These are phyloP conservation scores for Andrena haemorrhoa DNA, from an alignment of 2,888 invertebrate genomes.

Conservation along the genomic window DNA sequence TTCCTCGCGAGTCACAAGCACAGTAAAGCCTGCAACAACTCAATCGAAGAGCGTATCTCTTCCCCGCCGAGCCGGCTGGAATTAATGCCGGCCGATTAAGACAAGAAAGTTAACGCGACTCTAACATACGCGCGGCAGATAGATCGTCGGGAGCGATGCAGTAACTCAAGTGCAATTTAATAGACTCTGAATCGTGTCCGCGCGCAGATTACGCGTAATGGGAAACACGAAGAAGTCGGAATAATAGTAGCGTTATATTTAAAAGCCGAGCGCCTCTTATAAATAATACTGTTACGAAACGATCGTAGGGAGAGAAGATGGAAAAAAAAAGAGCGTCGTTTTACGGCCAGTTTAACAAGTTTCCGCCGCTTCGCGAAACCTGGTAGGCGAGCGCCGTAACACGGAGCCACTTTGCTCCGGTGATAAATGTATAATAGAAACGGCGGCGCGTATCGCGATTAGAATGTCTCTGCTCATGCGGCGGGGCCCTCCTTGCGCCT, in stretches of 20 bases:
- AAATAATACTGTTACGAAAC: constrained; percentile 28
- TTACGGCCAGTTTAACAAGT: constrained; percentile 22
- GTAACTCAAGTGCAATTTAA: neutral
- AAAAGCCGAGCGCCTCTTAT: constrained; percentile 14
- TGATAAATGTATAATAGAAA: constrained; percentile 28
- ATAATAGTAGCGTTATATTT: constrained; percentile 9
- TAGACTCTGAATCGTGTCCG: constrained; percentile 21
- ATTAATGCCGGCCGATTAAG: neutral
- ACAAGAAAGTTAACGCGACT: neutral
- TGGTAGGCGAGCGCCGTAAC: neutral
- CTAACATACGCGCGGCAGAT: neutral
- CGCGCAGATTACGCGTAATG: neutral
- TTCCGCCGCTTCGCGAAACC: constrained; percentile 8
- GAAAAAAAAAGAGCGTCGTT: constrained; percentile 6
- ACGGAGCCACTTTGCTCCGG: constrained; percentile 8
- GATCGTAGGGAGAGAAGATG: neutral
- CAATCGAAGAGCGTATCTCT: neutral
- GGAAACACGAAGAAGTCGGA: neutral
- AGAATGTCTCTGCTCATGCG: neutral
- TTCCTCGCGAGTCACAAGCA: neutral
- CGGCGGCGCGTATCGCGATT: neutral
- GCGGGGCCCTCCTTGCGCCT: neutral
- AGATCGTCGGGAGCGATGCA: neutral
- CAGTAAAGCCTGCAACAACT: neutral
- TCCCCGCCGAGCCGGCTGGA: neutral